Evolutionary conservation across 1,140 invertebrate species (phyloP), one percentile per base, ranked within the genome.

Genomic region (Drosophila serrata): DNA sequence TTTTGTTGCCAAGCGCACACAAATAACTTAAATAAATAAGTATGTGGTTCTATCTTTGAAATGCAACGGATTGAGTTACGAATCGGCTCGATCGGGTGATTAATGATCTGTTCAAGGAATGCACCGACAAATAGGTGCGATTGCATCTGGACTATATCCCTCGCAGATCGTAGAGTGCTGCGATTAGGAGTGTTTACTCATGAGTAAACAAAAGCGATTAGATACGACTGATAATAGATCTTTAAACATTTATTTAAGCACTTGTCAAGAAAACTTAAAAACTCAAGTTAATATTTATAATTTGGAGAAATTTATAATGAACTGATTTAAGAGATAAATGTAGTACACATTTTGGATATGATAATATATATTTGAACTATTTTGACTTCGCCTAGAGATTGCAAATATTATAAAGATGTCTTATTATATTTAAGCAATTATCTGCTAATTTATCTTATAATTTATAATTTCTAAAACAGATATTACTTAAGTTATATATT

Each of bases 101-200:
- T 46, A 72, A 72, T 59, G 68, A 72, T 72, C 68, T 37, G 62
- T 69, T 46, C 65, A 35, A 45, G 61, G 35, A 69, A 67, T 69
- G 46, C 65, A 29, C 60, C 24, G 64, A 31, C 22, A 70, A 70
- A 39, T 33, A 48, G 62, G 46, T 42, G 39, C 19, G 22, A 24
- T 64, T 43, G 29, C 35, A 42, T 72, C 65, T 72, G 68, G 42
- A 39, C 33, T 40, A 17, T 72, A 72, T 72, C 51, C 48, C 11
- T 49, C 22, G 29, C 68, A 72, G 43, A 67, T 70, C 62, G 59
- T 29, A 17, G 22, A 64, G 42, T 15, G 24, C 27, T 35, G 33
- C 33, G 27, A 65, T 45, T 58, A 37, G 43, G 37, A 11, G 11
- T 53, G 40, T 67, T 69, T 67, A 69, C 8, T n/a, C 19, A n/a